Conservation (phyloP, 2,113 vertebrate genomes). For the Mesoclemmys tuberculata region DNA sequence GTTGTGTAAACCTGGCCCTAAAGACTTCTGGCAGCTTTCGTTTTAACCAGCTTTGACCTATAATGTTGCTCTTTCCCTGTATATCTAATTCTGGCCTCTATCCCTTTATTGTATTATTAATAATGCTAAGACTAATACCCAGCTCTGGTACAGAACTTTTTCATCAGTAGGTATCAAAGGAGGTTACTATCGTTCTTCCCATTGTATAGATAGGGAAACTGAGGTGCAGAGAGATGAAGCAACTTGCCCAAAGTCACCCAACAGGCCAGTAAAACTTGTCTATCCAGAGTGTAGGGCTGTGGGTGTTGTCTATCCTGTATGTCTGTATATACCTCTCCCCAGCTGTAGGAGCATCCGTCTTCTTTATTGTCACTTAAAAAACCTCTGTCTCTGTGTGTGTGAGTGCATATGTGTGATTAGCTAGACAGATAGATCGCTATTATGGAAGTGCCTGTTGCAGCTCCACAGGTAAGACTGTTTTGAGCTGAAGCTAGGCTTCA, state of each 20-base stretch:
- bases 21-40: neutral
- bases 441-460: fast-evolving
- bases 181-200: neutral
- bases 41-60: neutral
- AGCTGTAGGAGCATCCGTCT: neutral
- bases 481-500: neutral
- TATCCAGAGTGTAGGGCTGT: neutral
- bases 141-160: neutral
- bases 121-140: neutral
- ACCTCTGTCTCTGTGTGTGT: fast-evolving
- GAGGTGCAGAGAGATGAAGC: neutral
- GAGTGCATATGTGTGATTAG: neutral
- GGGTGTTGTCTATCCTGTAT: neutral
- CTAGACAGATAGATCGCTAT: neutral
- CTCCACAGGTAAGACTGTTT: neutral
- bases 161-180: neutral
- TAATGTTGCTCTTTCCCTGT: neutral
- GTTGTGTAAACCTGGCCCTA: fast-evolving
- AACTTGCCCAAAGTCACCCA: neutral
- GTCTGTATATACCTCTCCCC: neutral
- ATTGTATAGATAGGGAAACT: neutral
- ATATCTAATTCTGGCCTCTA: fast-evolving
- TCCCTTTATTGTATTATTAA: fast-evolving
- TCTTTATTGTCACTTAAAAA: neutral
- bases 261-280: neutral